Percentiles rank a stretch among this genome's conserved stretches.
Conservation (phyloP, 2,888 invertebrate species). For the Notodonta ziczac region DNA sequence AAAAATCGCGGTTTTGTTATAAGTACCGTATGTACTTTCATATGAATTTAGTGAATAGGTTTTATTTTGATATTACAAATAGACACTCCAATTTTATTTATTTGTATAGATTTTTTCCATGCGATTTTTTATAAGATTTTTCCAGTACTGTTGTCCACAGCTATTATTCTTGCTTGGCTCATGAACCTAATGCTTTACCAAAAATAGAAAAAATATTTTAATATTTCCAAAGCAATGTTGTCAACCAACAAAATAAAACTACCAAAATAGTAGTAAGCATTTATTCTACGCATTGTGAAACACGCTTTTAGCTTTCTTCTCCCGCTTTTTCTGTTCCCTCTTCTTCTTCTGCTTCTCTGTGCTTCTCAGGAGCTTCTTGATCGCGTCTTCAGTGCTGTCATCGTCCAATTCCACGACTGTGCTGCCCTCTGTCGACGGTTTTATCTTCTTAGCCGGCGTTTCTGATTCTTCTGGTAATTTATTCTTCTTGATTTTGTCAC, state of each 20-base stretch:
- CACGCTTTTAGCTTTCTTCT: slow-evolving; percentile 75
- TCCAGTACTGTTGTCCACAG: no score
- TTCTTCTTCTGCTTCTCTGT: slow-evolving; percentile 75
- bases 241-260: slow-evolving; percentile 7
- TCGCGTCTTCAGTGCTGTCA: slow-evolving; percentile 56
- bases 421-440: slow-evolving; percentile 62
- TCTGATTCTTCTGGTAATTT: slow-evolving; percentile 24
- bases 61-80: no score
- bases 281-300: slow-evolving; percentile 74
- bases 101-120: no score
- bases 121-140: no score
- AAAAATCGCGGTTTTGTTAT: no score
- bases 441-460: slow-evolving; percentile 46
- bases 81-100: no score
- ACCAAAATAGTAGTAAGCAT: slow-evolving; percentile 9
- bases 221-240: no score
- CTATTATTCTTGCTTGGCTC: no score
- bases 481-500: slow-evolving; percentile 53
- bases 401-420: slow-evolving; percentile 44
- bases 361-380: slow-evolving; percentile 68
- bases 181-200: no score
- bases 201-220: no score
- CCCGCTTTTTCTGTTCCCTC: slow-evolving; percentile 65
- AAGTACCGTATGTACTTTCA: no score
- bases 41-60: no score